Base-by-base conservation (phyloP, 2,888 invertebrate species). In the Drosophila seclusa region DNA sequence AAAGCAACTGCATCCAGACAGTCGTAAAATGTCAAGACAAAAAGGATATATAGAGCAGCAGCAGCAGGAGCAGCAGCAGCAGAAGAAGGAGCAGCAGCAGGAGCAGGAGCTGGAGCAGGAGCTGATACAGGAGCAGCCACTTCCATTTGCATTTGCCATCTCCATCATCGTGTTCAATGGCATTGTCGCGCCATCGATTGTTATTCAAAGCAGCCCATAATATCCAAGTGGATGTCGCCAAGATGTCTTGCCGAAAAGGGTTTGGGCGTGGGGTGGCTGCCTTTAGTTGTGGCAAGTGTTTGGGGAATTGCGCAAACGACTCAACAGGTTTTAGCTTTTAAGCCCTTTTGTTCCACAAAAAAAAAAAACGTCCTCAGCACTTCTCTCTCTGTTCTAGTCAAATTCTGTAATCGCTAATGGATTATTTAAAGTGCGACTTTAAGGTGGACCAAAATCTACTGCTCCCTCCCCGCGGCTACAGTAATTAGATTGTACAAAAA, bases 271-370 rank as follows among this genome's bases (percentile, higher is more conserved):
- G 53, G 53, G 45, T 45, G 74, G 45, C 60, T 76, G 68, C 65
- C 74, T 78, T 89, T 84, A 89, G 90, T 91, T 91, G 45, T 88
- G 82, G 87, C 89, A 91, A 92, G 92, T 92, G 92, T 91, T 92
- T 78, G 82, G 93, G 92, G 92, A 92, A 92, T 92, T 92, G 92
- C 79, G 82, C 38, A 73, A 83, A 84, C 84, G 92, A 92, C 92
- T 92, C 92, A 92, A 92, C 92, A 92, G 93, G 92, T 92, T 92
- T 92, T 91, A 90, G 93, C 92, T 92, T 91, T 92, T 92, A 87
- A 87, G 90, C 78, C 82, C 69, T 73, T 80, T 82, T 78, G 67
- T 73, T 66, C 61, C 24, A 52, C 59, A 24, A 24, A 45, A 24
- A 45, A 21, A 36, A 36, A 16, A 34, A 21, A 13, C 11, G 0